Conservation (phyloP, 2,797 vertebrate species). For the Oreochromis mossambicus region DNA sequence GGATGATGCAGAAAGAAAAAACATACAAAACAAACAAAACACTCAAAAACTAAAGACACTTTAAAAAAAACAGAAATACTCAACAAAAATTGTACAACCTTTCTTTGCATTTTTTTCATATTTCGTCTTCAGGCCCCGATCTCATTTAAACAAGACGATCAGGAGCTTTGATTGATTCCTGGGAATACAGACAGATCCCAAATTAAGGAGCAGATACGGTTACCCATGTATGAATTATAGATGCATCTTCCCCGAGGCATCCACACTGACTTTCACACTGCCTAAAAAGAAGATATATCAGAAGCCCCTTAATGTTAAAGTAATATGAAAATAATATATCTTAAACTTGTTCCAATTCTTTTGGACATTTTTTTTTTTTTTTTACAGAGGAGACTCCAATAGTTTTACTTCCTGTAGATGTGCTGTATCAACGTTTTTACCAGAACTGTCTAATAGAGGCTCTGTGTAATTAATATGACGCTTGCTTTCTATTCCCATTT, state of each 20-base stretch:
- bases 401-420: neutral
- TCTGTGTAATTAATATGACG: neutral
- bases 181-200: slow-evolving; percentile 27
- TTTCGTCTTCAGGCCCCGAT: slow-evolving; percentile 16
- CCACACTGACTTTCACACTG: neutral
- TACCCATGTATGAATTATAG: slow-evolving; percentile 21
- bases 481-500: neutral
- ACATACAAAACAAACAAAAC: slow-evolving; percentile 36
- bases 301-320: slow-evolving; percentile 1
- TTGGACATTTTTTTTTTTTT: neutral
- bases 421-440: neutral
- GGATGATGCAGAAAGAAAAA: slow-evolving; percentile 59
- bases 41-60: slow-evolving; percentile 63
- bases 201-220: slow-evolving; percentile 25
- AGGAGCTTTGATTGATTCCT: slow-evolving; percentile 27
- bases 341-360: neutral
- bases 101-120: slow-evolving; percentile 21
- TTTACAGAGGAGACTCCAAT: neutral
- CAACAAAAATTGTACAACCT: slow-evolving; percentile 70
- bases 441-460: neutral
- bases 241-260: slow-evolving; percentile 24
- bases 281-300: neutral
- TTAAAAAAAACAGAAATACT: slow-evolving; percentile 47
- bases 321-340: neutral
- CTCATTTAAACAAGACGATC: slow-evolving; percentile 21